These are phyloP conservation scores for Polydrusus tereticollis DNA, from an alignment of 2,888 invertebrate genomes.

Conservation along the genomic window DNA sequence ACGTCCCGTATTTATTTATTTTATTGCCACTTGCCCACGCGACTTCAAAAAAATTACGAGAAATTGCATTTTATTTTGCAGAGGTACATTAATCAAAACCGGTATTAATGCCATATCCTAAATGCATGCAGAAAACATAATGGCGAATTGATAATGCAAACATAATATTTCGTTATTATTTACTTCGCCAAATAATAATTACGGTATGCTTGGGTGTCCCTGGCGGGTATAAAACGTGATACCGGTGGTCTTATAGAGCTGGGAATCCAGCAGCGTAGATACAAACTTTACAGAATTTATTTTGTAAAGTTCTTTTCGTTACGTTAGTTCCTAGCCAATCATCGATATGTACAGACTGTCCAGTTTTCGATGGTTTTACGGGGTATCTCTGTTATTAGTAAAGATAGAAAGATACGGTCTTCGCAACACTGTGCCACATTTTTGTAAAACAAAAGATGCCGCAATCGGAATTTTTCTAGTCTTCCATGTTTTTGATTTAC, in stretches of 20 bases:
- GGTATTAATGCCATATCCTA: conserved; percentile 21
- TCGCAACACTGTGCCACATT: too few species aligned
- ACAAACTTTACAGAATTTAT: neutral
- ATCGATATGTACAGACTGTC: too few species aligned
- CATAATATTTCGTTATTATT: conserved; percentile 27
- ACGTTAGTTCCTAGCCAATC: too few species aligned
- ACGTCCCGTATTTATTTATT: neutral
- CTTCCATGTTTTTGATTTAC: too few species aligned
- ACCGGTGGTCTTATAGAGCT: neutral
- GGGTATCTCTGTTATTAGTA: too few species aligned
- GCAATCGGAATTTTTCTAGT: too few species aligned
- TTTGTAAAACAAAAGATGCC: too few species aligned
- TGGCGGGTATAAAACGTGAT: conserved; percentile 10
- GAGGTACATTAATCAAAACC: conserved; percentile 34
- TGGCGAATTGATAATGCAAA: conserved; percentile 36
- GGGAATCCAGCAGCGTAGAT: neutral
- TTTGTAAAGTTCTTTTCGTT: too few species aligned
- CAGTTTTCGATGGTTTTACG: too few species aligned
- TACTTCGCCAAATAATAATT: conserved; percentile 16
- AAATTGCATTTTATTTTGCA: conserved; percentile 27
- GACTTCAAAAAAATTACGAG: neutral
- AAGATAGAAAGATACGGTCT: too few species aligned
- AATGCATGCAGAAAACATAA: conserved; percentile 27
- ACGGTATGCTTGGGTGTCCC: conserved; percentile 16
- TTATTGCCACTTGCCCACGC: conserved; percentile 20